Evolutionary conservation across 2,113 vertebrate species (phyloP), one percentile per base, ranked within the genome.

Genomic region (Butorides virescens): DNA sequence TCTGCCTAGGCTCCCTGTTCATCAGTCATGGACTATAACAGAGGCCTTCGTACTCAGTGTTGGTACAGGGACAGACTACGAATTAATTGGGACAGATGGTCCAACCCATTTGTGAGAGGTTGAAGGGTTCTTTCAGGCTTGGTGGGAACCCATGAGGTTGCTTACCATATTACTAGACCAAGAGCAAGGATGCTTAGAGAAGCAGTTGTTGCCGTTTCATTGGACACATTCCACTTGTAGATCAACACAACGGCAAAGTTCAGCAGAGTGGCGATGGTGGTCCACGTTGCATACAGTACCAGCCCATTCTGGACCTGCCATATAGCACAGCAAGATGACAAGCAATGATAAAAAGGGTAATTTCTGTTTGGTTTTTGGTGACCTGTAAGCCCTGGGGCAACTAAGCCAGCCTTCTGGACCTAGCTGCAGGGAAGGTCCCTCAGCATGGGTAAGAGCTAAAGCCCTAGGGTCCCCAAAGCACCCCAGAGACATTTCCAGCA

Each of bases 251-350:
- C 0, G 0, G 98, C 71, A 6, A 99, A 98, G 92, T 99, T 99
- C 63, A 99, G 97, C 62, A 99, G 97, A 1, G 98, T 98, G 42
- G 99, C 98, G 0, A 99, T 97, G 70, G 96, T 97, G 8, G 97
- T 98, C 99, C 99, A 99, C 0, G 98, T 98, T n/a, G 98, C 66
- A 30, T 99, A 99, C 18, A 98, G 73, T 0, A 97, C 98, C 95
- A 99, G 94, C 67, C 99, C 98, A 4, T 99, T 99, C 95, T 99
- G 99, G 30, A 99, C 98, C 99, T 99, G 86, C 20, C 80, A 87
- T 0, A 0, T 9, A 88, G 37, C 55, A 95, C 50, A 89, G 67
- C 11, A 37, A 91, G 29, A 4, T n/a, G 67, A 72, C 22, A 66
- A 17, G 13, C 11, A 26, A 22, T 5, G 42, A 50, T 29, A 20